phyloP scores from a whole-genome alignment of 2,113 vertebrate genomes.

The Tychaedon coryphoeus region DNA sequence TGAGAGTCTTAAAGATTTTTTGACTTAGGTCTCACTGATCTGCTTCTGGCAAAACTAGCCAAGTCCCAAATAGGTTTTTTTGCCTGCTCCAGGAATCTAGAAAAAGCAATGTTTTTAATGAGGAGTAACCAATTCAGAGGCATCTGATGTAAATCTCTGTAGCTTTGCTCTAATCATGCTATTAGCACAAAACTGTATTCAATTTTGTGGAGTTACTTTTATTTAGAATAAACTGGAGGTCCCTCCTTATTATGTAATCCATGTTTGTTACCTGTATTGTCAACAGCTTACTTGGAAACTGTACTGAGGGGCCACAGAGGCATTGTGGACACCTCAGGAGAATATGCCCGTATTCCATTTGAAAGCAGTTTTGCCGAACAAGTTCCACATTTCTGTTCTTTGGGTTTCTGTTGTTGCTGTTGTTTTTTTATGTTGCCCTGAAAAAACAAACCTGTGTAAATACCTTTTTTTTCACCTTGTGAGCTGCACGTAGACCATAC shows the following conservation, averaged over 20 bases:
- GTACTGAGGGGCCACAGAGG: background rate
- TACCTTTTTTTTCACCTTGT: background rate
- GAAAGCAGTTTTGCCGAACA: background rate
- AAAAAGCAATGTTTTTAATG: background rate
- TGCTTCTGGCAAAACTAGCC: background rate
- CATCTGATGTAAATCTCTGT: background rate
- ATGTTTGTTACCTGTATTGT: background rate
- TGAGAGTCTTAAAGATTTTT: background rate
- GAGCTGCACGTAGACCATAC: accelerated
- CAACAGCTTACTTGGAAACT: background rate
- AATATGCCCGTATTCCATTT: background rate
- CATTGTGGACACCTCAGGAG: accelerated
- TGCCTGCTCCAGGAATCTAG: background rate
- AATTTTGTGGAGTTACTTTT: background rate
- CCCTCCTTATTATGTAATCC: background rate
- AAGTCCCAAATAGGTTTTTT: background rate
- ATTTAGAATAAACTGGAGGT: background rate
- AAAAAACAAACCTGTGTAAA: background rate
- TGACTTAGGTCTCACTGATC: background rate
- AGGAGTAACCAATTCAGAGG: background rate
- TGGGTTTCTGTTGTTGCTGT: background rate
- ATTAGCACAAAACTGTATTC: background rate
- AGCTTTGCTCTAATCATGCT: background rate
- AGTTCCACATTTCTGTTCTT: background rate
- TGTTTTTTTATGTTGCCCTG: background rate